Conservation (phyloP, 2,888 invertebrate genomes). For the Camptogramma bilineatum region DNA sequence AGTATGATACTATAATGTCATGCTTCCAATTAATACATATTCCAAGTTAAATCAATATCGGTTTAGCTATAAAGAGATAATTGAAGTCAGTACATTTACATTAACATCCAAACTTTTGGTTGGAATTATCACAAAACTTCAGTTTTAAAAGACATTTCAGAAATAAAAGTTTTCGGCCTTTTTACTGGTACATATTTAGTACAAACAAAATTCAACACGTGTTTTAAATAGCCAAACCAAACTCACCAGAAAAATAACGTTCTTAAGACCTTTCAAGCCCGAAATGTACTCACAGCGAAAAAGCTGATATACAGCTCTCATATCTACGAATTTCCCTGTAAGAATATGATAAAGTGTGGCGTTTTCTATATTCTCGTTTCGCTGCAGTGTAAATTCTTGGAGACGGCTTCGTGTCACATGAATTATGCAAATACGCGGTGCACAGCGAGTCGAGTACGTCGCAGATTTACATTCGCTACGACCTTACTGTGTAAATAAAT, state of each 20-base stretch:
- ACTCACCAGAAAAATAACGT: not conserved
- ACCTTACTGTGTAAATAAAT: slow-evolving; percentile 58
- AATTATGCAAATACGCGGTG: slow-evolving; percentile 75
- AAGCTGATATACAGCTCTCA: slow-evolving; percentile 29
- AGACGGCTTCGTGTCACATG: slow-evolving; percentile 73
- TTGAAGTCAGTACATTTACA: no score
- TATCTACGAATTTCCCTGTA: slow-evolving; percentile 42
- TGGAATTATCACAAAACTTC: not conserved
- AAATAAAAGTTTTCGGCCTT: no score
- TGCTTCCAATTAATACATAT: no score
- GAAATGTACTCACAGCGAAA: slow-evolving; percentile 18
- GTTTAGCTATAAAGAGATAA: no score
- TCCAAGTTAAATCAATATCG: no score
- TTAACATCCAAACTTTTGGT: no score
- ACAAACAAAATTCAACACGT: not conserved
- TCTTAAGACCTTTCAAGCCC: slow-evolving; percentile 11
- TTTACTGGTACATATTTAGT: not conserved
- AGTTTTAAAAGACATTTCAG: no score
- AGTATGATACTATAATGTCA: no score
- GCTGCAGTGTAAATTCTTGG: slow-evolving; percentile 70
- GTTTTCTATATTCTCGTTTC: slow-evolving; percentile 60
- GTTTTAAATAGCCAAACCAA: not conserved
- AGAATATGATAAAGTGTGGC: slow-evolving; percentile 46
- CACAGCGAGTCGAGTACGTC: slow-evolving; percentile 60
- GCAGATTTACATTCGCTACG: slow-evolving; percentile 65